These are phyloP conservation scores for Automeris io DNA, from an alignment of 2,888 invertebrate genomes.

Conservation along the genomic window DNA sequence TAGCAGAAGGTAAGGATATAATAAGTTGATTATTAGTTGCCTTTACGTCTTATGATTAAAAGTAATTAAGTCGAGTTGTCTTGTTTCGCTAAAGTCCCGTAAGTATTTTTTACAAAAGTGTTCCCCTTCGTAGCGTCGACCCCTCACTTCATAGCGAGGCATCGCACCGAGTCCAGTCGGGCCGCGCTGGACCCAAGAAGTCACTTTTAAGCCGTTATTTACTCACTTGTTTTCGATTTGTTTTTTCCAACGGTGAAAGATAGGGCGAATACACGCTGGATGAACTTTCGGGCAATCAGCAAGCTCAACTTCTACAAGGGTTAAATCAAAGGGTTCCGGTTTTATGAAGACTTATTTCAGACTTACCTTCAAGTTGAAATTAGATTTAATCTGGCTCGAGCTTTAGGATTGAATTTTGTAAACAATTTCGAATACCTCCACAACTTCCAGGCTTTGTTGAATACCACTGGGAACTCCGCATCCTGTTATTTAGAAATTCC, in stretches of 20 bases:
- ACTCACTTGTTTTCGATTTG: constrained; percentile 70
- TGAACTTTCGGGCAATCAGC: constrained; percentile 74
- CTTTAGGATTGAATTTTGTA: constrained; percentile 77
- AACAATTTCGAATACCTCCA: constrained; percentile 76
- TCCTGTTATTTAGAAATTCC: constrained; percentile 70
- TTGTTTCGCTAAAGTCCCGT: no score
- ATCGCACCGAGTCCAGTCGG: constrained; percentile 29
- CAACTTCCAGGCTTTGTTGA: constrained; percentile 74
- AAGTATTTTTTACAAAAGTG: no score
- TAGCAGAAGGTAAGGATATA: no score
- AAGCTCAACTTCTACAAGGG: constrained; percentile 65
- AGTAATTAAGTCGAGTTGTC: no score
- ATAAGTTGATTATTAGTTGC: no score
- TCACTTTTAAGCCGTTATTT: constrained; percentile 69
- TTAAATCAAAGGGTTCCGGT: constrained; percentile 77
- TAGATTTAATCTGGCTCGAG: constrained; percentile 76
- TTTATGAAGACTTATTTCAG: constrained; percentile 77
- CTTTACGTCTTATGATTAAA: no score
- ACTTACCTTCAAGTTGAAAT: constrained; percentile 76
- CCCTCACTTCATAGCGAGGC: constrained; percentile 21
- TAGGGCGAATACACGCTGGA: constrained; percentile 55
- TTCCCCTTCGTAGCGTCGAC: no score
- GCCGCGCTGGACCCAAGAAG: constrained; percentile 45
- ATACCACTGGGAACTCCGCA: constrained; percentile 70
- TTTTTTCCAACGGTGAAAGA: constrained; percentile 55